A percentile compares a stretch with the other conserved stretches of the same genome.
These are phyloP conservation scores for Phalacrocorax carbo DNA, from an alignment of 2,113 vertebrate genomes.

Conservation along the genomic window DNA sequence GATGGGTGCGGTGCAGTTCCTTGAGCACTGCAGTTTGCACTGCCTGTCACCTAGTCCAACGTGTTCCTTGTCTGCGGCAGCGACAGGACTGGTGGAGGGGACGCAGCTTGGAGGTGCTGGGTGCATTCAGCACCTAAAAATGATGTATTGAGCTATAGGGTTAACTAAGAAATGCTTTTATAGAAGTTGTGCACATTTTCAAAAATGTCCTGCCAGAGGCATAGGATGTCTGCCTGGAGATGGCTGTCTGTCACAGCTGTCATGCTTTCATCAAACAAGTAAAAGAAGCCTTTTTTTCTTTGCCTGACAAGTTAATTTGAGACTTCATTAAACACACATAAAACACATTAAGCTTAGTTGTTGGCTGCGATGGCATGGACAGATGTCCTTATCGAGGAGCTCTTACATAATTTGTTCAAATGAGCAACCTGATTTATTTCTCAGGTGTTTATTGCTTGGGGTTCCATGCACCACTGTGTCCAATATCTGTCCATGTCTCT, in stretches of 20 bases:
- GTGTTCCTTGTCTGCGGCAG: fast-evolving
- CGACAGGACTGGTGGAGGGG: fast-evolving
- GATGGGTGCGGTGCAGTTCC: background rate
- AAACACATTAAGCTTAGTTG: background rate
- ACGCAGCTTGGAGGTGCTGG: background rate
- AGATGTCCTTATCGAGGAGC: background rate
- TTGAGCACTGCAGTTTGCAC: fast-evolving
- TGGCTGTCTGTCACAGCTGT: background rate
- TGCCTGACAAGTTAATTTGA: background rate
- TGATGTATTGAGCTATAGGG: background rate
- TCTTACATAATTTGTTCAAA: background rate
- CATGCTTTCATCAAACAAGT: background rate
- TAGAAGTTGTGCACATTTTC: background rate
- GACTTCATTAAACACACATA: background rate
- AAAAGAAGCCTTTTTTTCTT: background rate
- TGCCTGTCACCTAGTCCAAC: fast-evolving
- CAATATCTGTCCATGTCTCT: background rate
- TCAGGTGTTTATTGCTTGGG: background rate
- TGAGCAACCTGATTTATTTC: background rate
- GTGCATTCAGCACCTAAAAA: fast-evolving
- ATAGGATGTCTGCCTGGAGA: background rate
- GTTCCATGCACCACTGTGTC: background rate
- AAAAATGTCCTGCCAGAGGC: background rate
- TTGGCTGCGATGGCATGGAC: fast-evolving
- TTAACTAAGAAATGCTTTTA: background rate